Percentiles rank a stretch among this genome's conserved stretches.
Evolutionary conservation across 1,140 invertebrate genomes (phyloP).

Genomic region (Drosophila lacertosa): DNA sequence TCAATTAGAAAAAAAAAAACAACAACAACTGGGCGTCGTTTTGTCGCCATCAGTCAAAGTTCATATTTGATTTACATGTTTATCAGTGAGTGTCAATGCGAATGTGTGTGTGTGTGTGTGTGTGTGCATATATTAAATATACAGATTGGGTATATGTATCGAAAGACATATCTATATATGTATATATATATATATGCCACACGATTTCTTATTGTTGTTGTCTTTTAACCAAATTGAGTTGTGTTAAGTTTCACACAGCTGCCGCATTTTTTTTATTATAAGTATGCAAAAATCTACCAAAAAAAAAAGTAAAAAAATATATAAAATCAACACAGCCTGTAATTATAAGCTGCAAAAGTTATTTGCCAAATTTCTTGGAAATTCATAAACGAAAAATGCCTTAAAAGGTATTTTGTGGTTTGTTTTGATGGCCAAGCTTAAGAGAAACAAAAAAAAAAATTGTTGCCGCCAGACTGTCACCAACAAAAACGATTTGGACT

Average conservation of each 20-base stretch:
- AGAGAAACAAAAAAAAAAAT: neutral
- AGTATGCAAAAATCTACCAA: constrained; percentile 34
- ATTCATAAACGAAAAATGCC: constrained; percentile 40
- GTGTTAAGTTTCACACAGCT: constrained; percentile 77
- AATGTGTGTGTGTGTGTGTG: constrained; percentile 32
- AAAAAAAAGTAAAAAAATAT: constrained; percentile 5
- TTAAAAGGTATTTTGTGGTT: constrained; percentile 63
- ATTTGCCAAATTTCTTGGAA: constrained; percentile 65
- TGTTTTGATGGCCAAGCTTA: constrained; percentile 29
- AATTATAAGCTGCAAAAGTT: constrained; percentile 65
- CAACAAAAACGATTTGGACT: constrained; percentile 8
- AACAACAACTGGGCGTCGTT: constrained; percentile 47
- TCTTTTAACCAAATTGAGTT: constrained; percentile 73
- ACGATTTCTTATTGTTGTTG: constrained; percentile 25
- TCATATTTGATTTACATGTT: constrained; percentile 80
- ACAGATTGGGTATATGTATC: constrained; percentile 44
- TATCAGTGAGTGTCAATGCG: constrained; percentile 44
- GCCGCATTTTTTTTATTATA: constrained; percentile 37
- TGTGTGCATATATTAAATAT: constrained; percentile 70
- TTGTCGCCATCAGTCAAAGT: constrained; percentile 79
- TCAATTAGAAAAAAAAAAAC: constrained; percentile 54
- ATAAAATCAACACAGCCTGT: constrained; percentile 44
- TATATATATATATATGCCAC: neutral
- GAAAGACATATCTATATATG: neutral
- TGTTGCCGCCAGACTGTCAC: constrained; percentile 40